Evolutionary conservation across 2,113 vertebrate species (phyloP).

Genomic region (Scalopus aquaticus): DNA sequence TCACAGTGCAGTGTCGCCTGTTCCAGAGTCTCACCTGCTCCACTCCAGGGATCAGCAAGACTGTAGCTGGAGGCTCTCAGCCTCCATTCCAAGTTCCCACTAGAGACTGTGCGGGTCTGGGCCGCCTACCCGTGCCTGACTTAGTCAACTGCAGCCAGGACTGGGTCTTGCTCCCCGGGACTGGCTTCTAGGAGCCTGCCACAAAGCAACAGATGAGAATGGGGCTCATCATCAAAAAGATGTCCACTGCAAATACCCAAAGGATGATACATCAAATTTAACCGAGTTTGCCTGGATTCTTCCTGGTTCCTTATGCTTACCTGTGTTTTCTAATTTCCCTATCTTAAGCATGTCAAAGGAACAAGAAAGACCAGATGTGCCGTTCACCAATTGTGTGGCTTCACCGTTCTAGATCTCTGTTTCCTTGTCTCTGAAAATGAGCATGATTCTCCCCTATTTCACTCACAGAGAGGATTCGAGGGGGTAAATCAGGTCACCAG

Average conservation of each 20-base stretch:
- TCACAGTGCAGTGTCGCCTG: accelerated
- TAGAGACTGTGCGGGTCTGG: background rate
- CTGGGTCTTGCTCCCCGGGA: background rate
- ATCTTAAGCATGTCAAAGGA: background rate
- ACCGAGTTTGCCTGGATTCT: background rate
- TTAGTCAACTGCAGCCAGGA: background rate
- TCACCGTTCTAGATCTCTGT: background rate
- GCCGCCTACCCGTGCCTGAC: background rate
- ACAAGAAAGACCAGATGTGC: background rate
- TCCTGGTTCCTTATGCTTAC: background rate
- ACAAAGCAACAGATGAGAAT: background rate
- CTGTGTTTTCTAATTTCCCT: background rate
- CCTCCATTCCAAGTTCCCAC: background rate
- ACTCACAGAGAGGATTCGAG: background rate
- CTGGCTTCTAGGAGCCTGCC: background rate
- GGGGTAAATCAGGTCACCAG: background rate
- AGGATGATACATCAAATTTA: background rate
- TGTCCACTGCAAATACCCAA: background rate
- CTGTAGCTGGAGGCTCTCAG: background rate
- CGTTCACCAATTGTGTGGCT: background rate
- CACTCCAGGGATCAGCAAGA: background rate
- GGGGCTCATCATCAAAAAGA: background rate
- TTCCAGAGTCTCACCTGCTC: background rate
- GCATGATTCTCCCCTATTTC: accelerated
- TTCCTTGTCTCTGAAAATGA: background rate